phyloP scores from a whole-genome alignment of 2,797 vertebrate species.

The Chiloscyllium punctatum region DNA sequence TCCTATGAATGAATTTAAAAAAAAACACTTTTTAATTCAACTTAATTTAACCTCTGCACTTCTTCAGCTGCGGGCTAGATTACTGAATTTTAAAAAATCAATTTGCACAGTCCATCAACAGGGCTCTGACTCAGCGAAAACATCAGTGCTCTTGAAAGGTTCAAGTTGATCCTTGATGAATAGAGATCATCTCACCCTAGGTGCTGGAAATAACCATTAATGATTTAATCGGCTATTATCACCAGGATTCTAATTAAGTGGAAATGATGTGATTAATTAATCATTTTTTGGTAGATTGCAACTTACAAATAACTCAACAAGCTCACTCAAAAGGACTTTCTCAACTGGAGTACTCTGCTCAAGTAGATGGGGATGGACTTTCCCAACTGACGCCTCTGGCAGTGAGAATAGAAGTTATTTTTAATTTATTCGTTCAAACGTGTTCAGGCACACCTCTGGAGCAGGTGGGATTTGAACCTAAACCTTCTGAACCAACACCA shows the following conservation, averaged over 20 bases:
- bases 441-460: no score
- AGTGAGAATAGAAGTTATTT: neutral
- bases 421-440: no score
- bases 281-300: neutral
- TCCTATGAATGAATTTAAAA: no score
- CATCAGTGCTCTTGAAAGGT: neutral
- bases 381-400: neutral
- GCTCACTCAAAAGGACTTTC: neutral
- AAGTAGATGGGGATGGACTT: neutral
- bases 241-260: neutral
- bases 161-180: neutral
- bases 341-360: neutral
- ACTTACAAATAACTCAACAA: neutral
- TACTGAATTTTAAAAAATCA: neutral
- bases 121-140: no score
- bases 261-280: neutral
- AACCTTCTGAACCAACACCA: no score
- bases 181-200: neutral
- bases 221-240: neutral
- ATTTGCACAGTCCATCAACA: neutral
- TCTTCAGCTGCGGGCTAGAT: neutral
- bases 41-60: neutral
- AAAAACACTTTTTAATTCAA: neutral
- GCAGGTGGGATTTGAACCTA: no score
- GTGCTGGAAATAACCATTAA: neutral